Evolutionary conservation across 2,113 vertebrate genomes (phyloP).

Genomic region (Neoarius graeffei): DNA sequence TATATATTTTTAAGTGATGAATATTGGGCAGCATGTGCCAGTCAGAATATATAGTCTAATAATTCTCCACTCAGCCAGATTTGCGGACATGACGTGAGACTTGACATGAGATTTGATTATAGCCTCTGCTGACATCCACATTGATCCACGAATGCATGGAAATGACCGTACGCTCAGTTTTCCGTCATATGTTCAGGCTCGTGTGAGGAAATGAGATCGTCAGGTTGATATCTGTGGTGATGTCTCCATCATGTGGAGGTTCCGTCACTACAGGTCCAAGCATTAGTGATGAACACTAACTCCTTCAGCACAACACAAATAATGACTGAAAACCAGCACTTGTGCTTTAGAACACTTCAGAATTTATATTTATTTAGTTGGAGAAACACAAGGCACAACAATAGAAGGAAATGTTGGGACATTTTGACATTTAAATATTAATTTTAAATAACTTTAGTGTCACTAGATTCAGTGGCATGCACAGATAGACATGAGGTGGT

Average conservation of each 20-base stretch:
- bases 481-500: no score
- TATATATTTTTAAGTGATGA: no score
- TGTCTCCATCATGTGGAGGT: slow-evolving; percentile 23
- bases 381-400: not conserved
- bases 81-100: no score
- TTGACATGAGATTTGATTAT: no score
- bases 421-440: not conserved
- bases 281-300: not conserved
- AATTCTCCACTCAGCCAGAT: no score
- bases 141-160: no score
- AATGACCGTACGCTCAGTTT: no score
- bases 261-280: not conserved
- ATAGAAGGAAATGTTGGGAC: not conserved
- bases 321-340: not conserved
- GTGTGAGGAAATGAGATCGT: not conserved
- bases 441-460: not conserved
- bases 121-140: no score
- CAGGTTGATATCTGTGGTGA: not conserved
- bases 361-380: not conserved
- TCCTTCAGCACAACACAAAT: not conserved
- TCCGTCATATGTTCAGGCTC: no score
- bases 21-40: no score
- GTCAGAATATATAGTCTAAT: no score
- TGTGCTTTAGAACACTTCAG: not conserved
- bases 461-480: no score